These are phyloP conservation scores for Rhinella marina DNA, from an alignment of 2,797 vertebrate genomes.

Conservation along the genomic window DNA sequence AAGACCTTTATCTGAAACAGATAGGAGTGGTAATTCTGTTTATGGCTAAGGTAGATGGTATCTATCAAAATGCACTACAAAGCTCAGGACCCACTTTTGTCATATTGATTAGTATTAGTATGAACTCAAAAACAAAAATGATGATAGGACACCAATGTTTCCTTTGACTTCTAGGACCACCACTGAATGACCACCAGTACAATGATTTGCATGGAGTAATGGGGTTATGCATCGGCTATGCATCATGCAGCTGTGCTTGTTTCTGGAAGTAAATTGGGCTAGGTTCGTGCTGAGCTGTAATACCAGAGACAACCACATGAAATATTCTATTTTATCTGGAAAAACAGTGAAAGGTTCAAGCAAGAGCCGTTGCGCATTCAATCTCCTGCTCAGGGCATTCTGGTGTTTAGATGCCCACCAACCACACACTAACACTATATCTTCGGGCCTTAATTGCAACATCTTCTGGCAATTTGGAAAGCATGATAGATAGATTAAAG, in stretches of 20 bases:
- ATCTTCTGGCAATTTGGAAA: not conserved
- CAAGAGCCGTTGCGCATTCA: not conserved
- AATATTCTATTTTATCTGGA: not conserved
- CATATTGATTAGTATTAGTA: not conserved
- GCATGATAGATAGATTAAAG: no score
- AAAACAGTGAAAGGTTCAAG: not conserved
- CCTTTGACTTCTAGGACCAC: not conserved
- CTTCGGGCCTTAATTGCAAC: not conserved
- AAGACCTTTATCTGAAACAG: not conserved
- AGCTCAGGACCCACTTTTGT: not conserved
- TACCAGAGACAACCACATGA: no score
- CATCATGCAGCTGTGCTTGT: no score
- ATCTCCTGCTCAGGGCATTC: not conserved
- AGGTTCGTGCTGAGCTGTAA: no score
- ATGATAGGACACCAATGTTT: no score
- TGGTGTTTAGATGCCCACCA: not conserved
- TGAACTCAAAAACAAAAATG: no score
- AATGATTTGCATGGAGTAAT: no score
- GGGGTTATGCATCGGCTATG: no score
- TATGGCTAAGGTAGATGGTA: not conserved
- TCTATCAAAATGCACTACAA: not conserved
- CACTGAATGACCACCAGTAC: no score
- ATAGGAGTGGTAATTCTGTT: not conserved
- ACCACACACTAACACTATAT: not conserved
- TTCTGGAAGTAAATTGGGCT: no score